Evolutionary conservation across 2,797 vertebrate species (phyloP).

Genomic region (Sebastes steindachneri): DNA sequence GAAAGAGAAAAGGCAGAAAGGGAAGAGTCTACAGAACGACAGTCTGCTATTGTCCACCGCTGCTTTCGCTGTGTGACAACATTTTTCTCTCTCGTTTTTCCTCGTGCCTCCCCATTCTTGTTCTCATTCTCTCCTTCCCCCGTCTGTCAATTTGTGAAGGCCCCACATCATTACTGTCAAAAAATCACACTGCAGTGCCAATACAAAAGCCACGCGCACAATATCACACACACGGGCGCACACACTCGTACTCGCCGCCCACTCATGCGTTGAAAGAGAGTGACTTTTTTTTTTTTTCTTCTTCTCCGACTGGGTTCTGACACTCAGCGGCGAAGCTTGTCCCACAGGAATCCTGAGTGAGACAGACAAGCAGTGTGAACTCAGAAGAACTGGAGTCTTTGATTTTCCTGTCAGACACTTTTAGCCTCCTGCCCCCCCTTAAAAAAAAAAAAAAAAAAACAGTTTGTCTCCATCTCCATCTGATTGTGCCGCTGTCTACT

Average conservation of each 20-base stretch:
- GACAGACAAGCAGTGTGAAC: conserved; percentile 57
- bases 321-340: conserved; percentile 52
- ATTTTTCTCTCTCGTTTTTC: conserved; percentile 31
- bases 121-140: conserved; percentile 46
- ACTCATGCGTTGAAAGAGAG: conserved; percentile 58
- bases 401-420: conserved; percentile 68
- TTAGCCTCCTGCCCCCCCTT: conserved; percentile 34
- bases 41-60: conserved; percentile 28
- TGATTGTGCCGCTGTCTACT: conserved; percentile 11
- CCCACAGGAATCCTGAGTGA: conserved; percentile 60
- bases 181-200: conserved; percentile 45
- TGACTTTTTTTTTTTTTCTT: conserved; percentile 18
- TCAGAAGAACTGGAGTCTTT: conserved; percentile 50
- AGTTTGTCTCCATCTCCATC: conserved; percentile 28
- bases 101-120: conserved; percentile 25
- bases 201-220: conserved; percentile 55
- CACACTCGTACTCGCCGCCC: conserved; percentile 46
- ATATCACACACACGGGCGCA: conserved; percentile 31
- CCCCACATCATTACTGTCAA: conserved; percentile 72
- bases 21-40: conserved; percentile 2
- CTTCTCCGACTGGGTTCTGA: conserved; percentile 44
- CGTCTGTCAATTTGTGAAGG: conserved; percentile 67
- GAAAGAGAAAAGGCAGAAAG: not conserved
- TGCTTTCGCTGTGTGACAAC: conserved; percentile 20
- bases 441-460: not conserved